Percentiles rank a stretch among this genome's conserved stretches.
phyloP scores from a whole-genome alignment of 1,140 invertebrate species.

The Lepidurus apus region DNA sequence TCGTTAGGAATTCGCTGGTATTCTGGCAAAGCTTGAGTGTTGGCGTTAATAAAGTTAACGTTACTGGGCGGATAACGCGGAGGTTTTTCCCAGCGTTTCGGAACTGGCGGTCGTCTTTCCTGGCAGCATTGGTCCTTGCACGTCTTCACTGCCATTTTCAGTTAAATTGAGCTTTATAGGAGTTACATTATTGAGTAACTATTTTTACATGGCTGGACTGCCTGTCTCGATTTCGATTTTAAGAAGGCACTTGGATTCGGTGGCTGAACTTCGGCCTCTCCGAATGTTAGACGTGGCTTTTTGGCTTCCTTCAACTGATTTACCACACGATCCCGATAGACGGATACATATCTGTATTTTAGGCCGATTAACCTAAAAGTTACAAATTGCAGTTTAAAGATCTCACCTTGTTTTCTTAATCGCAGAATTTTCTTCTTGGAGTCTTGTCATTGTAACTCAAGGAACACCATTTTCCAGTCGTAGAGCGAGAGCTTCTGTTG shows the following conservation, averaged over 20 bases:
- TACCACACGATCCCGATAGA: neutral
- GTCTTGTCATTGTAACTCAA: neutral
- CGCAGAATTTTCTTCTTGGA: neutral
- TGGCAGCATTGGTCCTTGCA: constrained; percentile 16
- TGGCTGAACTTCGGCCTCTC: neutral
- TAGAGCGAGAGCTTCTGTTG: neutral
- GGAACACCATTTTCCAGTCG: neutral
- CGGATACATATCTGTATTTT: neutral
- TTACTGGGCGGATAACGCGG: neutral
- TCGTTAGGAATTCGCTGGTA: constrained; percentile 1
- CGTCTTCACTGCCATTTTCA: neutral
- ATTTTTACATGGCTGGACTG: neutral
- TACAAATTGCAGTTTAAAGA: neutral
- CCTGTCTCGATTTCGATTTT: neutral
- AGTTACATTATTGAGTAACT: neutral
- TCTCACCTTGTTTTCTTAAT: neutral
- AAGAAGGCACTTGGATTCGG: neutral
- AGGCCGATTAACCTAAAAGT: neutral
- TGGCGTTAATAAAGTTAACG: neutral
- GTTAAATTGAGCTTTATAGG: neutral
- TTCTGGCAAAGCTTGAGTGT: neutral
- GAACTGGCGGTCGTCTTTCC: constrained; percentile 25
- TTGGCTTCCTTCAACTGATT: neutral
- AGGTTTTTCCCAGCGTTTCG: constrained; percentile 1
- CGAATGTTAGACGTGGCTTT: neutral